Conservation (phyloP, 2,113 vertebrate genomes). For the Cranoglanis bouderius region DNA sequence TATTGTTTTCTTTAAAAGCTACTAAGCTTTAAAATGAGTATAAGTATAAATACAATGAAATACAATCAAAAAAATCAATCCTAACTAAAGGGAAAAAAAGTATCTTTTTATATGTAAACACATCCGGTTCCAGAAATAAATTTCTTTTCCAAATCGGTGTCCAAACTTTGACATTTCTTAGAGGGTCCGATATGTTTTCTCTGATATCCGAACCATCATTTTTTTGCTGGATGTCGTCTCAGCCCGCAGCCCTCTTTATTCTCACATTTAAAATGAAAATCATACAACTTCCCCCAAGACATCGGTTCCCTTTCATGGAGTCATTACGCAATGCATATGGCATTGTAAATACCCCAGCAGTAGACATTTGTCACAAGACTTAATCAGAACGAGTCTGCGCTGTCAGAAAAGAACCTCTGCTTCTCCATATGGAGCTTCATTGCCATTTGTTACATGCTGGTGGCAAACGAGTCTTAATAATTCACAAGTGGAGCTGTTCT, state of each 20-base stretch:
- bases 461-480: slow-evolving; percentile 67
- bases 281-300: too few species aligned
- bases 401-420: slow-evolving; percentile 45
- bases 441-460: slow-evolving; percentile 66
- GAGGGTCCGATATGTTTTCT: too few species aligned
- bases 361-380: slow-evolving; percentile 50
- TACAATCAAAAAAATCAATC: too few species aligned
- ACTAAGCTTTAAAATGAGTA: too few species aligned
- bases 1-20: too few species aligned
- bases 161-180: too few species aligned
- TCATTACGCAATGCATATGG: slow-evolving; percentile 73
- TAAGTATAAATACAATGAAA: too few species aligned
- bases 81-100: too few species aligned
- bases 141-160: too few species aligned
- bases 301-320: slow-evolving; percentile 60
- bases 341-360: slow-evolving; percentile 63
- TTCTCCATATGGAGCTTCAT: slow-evolving; percentile 61
- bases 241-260: slow-evolving; percentile 20
- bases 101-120: too few species aligned
- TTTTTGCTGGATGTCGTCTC: background rate
- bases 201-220: background rate
- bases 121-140: too few species aligned
- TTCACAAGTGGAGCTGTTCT: slow-evolving; percentile 57
- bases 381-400: slow-evolving; percentile 58
- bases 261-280: slow-evolving; percentile 34